Conservation (phyloP, 2,888 invertebrate species). For the Argyresthia albistria region DNA sequence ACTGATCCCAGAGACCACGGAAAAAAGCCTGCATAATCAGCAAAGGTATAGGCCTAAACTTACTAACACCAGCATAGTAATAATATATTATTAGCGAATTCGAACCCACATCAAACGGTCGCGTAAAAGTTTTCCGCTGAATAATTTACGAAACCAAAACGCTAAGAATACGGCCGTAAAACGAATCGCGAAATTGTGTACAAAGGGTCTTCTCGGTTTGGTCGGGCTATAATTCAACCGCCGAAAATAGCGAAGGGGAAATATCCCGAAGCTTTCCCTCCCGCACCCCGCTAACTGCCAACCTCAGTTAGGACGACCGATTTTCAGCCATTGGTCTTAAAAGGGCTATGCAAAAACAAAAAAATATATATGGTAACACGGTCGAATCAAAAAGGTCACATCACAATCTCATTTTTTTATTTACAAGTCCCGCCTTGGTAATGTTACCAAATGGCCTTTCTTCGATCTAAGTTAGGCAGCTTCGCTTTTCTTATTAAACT, state of each 20-base stretch:
- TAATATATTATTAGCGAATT: too few relatives aligned
- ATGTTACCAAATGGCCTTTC: too few relatives aligned
- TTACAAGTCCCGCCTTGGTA: too few relatives aligned
- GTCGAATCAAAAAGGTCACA: background rate
- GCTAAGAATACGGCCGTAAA: constrained; percentile 61
- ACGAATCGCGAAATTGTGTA: constrained; percentile 58
- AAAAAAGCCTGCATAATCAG: too few relatives aligned
- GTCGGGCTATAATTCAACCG: constrained; percentile 64
- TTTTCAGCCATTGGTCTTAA: constrained; percentile 47
- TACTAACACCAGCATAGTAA: too few relatives aligned
- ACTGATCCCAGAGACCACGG: too few relatives aligned
- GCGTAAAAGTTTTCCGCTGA: constrained; percentile 41
- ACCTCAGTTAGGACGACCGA: constrained; percentile 39
- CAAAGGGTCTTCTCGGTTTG: constrained; percentile 67
- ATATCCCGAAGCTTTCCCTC: constrained; percentile 19
- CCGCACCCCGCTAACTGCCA: constrained; percentile 25
- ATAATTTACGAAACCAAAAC: constrained; percentile 52
- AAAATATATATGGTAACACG: constrained; percentile 9
- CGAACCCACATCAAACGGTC: constrained; percentile 26
- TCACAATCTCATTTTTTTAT: too few relatives aligned
- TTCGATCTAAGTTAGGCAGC: too few relatives aligned
- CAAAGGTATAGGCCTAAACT: too few relatives aligned
- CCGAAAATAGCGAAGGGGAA: constrained; percentile 63
- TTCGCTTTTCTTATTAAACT: too few relatives aligned
- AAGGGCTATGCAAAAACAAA: constrained; percentile 44